Evolutionary conservation across 2,113 vertebrate species (phyloP), one percentile per base, ranked within the genome.

Genomic region (Pleuronectes platessa): DNA sequence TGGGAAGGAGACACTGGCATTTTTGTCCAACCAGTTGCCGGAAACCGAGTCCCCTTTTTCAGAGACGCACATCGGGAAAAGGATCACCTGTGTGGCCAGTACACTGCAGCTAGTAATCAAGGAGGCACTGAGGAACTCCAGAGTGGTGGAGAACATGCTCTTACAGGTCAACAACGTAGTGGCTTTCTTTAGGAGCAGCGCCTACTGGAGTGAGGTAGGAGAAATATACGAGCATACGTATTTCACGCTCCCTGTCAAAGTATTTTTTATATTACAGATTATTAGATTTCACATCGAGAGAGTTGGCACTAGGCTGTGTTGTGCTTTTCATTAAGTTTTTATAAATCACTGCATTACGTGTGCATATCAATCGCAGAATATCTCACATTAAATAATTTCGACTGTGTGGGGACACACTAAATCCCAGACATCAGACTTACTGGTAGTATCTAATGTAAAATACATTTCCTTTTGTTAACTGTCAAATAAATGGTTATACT

Each of bases 151-250:
- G 74, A 92, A 94, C 65, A 61, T 94, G 42, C 87, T 95, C 4
- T 85, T 79, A 15, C 93, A 95, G 78, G 82, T 89, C 12, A 90
- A 92, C 61, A 92, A 93, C 0, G 88, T 95, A 13, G 89, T 94
- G 71, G 89, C 90, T 47, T 95, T 94, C 74, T 95, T 95, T 58
- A 89, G 92, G 68, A 85, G 73, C 72, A 94, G 78, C 1, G 37
- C 79, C 71, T 94, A 93, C 86, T 95, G 94, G 94, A 92, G 87
- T 1, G 92, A 95, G 80, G 92, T 93, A 77, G 5, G 82, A 27
- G 6, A 59, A 55, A 63, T 14, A 12, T 2, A 35, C 31, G 4
- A 65, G 47, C 20, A 54, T 3, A 9, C 27, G 11, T 45, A 56
- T 71, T 58, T 60, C 1, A 61, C 20, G 13, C 23, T 40, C 1